Base-by-base conservation (phyloP, 2,113 vertebrate genomes). In the Paracyprichromis sp. region DNA sequence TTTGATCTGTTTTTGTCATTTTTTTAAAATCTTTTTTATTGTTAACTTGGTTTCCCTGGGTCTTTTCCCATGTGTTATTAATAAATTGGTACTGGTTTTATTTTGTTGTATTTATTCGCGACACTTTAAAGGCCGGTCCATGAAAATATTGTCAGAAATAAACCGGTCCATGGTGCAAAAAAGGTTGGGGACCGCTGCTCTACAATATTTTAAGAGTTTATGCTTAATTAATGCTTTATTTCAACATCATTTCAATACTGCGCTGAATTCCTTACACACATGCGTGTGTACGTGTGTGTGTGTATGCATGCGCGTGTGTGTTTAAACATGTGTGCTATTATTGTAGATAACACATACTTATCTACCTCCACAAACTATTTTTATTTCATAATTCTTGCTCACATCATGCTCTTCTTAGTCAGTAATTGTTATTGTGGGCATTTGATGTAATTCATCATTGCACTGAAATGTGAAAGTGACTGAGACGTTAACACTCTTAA, bases 131-230 rank as follows among this genome's bases (percentile, higher is more conserved):
- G 5, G 57, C 57, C 0, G 3, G 29, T 61, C 57, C 57, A 34
- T 61, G 29, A 61, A 61, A 61, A 61, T 61, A 61, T 61, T 34
- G 57, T 61, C 29, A 19, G 16, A 31, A 34, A 61, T 19, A 61
- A 61, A 61, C 29, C 5, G 9, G 57, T 10, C 57, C 29, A 34
- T 34, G 29, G 57, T 7, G 16, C 16, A 61, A 61, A 61, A 34
- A 61, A 61, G 29, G 57, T 61, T 61, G 1, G 16, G 29, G 5
- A 34, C 9, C 16, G 0, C 16, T 61, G 57, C 3, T 61, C 57
- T 61, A 61, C 57, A 19, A 63, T 63, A 34, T 63, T 63, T 63
- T 36, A 63, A 63, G 59, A 63, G 59, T 63, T 63, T 38, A 66
- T 66, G 61, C 10, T 38, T 19, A 36, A 66, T 36, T 66, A 66